Percentiles rank a stretch among this genome's conserved stretches.
These are phyloP conservation scores for Drosophila saltans DNA, from an alignment of 1,140 invertebrate genomes.

Conservation along the genomic window DNA sequence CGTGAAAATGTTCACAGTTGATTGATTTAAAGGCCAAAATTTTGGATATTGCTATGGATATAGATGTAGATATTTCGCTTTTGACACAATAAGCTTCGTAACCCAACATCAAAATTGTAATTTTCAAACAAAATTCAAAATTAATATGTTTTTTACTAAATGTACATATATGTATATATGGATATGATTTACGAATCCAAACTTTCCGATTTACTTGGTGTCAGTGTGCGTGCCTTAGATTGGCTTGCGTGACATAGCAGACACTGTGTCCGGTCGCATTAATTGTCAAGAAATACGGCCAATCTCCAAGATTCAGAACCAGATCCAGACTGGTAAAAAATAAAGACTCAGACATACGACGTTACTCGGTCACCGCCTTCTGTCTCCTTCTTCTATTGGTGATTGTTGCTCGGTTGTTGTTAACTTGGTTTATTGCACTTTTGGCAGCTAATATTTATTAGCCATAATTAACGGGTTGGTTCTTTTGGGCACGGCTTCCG, in stretches of 20 bases:
- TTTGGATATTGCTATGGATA: too few relatives aligned
- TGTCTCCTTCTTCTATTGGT: conserved; percentile 18
- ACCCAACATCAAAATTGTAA: too few relatives aligned
- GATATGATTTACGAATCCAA: too few relatives aligned
- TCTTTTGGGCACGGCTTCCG: conserved; percentile 72
- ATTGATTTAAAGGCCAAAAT: too few relatives aligned
- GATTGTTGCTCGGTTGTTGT: conserved; percentile 56
- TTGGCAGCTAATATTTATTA: conserved; percentile 77
- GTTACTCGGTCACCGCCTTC: not conserved
- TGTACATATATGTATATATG: too few relatives aligned
- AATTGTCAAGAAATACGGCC: conserved; percentile 46
- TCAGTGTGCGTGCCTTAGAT: not conserved
- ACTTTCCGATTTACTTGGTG: not conserved
- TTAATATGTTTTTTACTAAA: too few relatives aligned
- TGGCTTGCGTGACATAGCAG: conserved; percentile 15
- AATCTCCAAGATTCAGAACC: conserved; percentile 12
- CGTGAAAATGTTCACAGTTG: too few relatives aligned
- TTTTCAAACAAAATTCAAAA: too few relatives aligned
- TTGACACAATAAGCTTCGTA: too few relatives aligned
- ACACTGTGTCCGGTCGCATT: conserved; percentile 51
- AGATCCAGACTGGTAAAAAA: conserved; percentile 5
- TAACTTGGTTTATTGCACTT: conserved; percentile 70
- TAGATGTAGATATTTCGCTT: too few relatives aligned
- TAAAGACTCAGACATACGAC: not conserved
- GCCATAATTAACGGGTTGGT: conserved; percentile 63